Evolutionary conservation across 2,888 invertebrate genomes (phyloP).

Genomic region (Coenonympha arcania): DNA sequence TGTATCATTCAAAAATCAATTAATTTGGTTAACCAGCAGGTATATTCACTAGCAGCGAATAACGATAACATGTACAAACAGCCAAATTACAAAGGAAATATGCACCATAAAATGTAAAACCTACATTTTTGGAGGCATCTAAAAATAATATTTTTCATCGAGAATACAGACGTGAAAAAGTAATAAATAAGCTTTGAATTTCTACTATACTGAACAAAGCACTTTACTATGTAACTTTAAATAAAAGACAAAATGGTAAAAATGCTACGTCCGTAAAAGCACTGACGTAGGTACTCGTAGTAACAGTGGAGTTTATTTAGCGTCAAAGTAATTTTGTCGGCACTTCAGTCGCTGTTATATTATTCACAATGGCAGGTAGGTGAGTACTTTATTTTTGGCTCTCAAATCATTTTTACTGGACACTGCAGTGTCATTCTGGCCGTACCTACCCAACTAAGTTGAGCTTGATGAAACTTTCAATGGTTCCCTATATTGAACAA

Average conservation of each 20-base stretch:
- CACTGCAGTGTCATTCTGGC: too few relatives aligned
- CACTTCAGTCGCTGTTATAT: conserved; percentile 5
- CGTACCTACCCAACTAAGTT: too few relatives aligned
- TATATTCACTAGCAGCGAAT: too few relatives aligned
- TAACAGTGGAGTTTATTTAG: conserved; percentile 7
- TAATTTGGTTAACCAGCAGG: too few relatives aligned
- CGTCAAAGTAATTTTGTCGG: conserved; percentile 6
- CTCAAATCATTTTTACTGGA: not conserved
- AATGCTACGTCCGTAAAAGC: conserved; percentile 10
- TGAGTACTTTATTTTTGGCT: not conserved
- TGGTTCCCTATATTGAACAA: too few relatives aligned
- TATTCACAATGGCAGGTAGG: not conserved
- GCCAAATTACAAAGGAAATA: too few relatives aligned
- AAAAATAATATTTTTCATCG: not conserved
- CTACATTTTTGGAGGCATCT: too few relatives aligned
- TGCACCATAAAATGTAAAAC: too few relatives aligned
- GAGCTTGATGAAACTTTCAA: too few relatives aligned
- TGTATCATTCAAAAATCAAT: too few relatives aligned
- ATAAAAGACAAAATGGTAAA: conserved; percentile 12
- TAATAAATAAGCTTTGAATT: conserved; percentile 8
- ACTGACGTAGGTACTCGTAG: conserved; percentile 1
- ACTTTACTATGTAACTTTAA: conserved; percentile 12
- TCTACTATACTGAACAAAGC: conserved; percentile 7
- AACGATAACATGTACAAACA: too few relatives aligned
- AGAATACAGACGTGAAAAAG: not conserved